A percentile compares a stretch with the other conserved stretches of the same genome.
These are phyloP conservation scores for Gila robusta DNA, from an alignment of 2,797 vertebrate species.

Conservation along the genomic window DNA sequence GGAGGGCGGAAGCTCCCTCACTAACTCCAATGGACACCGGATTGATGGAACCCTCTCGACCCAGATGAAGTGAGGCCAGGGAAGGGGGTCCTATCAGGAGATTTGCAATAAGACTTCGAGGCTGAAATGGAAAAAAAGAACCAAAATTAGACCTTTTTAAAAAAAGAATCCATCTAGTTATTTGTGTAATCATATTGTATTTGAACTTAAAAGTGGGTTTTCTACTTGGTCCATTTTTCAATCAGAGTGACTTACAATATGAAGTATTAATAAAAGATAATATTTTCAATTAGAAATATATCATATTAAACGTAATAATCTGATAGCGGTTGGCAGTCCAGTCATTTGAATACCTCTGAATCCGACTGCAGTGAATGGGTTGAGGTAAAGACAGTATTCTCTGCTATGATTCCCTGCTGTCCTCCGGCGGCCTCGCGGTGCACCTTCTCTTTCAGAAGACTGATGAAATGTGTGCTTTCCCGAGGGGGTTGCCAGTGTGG, in stretches of 20 bases:
- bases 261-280: not conserved
- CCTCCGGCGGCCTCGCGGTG: constrained; percentile 87
- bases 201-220: not conserved
- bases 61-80: constrained; percentile 83
- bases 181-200: not conserved
- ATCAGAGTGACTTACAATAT: not conserved
- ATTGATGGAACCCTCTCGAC: constrained; percentile 83
- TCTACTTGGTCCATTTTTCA: not conserved
- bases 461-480: constrained; percentile 95
- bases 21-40: constrained; percentile 78
- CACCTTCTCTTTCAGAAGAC: constrained; percentile 94
- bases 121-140: constrained; percentile 76
- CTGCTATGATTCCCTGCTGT: constrained; percentile 81
- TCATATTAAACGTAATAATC: not conserved
- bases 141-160: not conserved
- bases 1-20: constrained; percentile 88
- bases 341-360: constrained; percentile 83
- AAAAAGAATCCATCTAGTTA: not conserved
- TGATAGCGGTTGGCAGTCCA: not conserved
- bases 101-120: constrained; percentile 94
- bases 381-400: constrained; percentile 86
- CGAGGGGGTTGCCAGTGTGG: constrained; percentile 96
- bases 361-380: constrained; percentile 87
- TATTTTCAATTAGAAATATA: not conserved
- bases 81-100: constrained; percentile 87